A percentile compares a stretch with the other conserved stretches of the same genome.
Conservation (phyloP, 1,140 invertebrate genomes). For the Parasteatoda tepidariorum region DNA sequence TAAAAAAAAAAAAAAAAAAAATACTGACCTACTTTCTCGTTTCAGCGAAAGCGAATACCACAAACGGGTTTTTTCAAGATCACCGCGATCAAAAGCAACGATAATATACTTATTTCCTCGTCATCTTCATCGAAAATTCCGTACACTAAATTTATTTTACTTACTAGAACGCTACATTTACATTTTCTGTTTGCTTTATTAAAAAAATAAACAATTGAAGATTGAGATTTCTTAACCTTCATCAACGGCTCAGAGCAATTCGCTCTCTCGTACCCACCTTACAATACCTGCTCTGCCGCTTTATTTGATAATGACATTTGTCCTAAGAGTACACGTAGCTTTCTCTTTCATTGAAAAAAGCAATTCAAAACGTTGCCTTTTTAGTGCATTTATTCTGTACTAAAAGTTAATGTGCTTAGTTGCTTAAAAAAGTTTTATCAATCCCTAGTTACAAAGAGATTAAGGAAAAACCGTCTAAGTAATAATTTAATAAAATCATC, state of each 20-base stretch:
- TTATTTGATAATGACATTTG: background rate
- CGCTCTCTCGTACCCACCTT: background rate
- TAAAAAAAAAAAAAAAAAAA: conserved; percentile 33
- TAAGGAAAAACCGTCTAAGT: too few species aligned
- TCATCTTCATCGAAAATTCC: conserved; percentile 31
- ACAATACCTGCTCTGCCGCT: too few species aligned
- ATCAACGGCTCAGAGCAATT: background rate
- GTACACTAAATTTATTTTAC: conserved; percentile 13
- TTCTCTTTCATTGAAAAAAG: background rate
- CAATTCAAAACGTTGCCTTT: too few species aligned
- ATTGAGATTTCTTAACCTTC: conserved; percentile 28
- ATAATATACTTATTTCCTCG: conserved; percentile 36
- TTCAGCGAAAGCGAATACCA: conserved; percentile 31
- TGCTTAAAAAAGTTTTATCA: too few species aligned
- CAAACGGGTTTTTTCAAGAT: conserved; percentile 59
- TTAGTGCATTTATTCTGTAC: too few species aligned
- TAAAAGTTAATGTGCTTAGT: too few species aligned
- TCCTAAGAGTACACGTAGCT: background rate
- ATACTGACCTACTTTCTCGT: conserved; percentile 55
- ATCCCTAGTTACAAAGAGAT: too few species aligned
- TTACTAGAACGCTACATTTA: conserved; percentile 20
- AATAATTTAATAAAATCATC: too few species aligned
- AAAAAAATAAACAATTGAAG: background rate
- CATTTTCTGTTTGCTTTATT: conserved; percentile 11
- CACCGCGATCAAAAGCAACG: conserved; percentile 21